These are phyloP conservation scores for Lycodopsis pacificus DNA, from an alignment of 2,797 vertebrate genomes.

Conservation along the genomic window DNA sequence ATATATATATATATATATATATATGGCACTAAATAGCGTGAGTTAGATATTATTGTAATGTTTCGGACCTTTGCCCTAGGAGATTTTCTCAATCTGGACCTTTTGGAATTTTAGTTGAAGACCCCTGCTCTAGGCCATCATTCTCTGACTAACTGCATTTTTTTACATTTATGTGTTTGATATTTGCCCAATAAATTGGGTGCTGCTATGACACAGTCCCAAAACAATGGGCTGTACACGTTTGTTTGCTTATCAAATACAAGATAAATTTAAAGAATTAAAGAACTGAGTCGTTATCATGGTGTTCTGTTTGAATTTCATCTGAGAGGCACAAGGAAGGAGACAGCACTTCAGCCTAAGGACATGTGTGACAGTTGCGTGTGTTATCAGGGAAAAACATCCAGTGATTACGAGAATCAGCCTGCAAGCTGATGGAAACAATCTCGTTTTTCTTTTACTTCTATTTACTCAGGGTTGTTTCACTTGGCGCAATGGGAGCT, in stretches of 20 bases:
- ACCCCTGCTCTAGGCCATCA: background rate
- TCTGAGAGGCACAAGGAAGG: background rate
- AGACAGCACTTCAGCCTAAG: background rate
- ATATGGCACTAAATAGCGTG: no score
- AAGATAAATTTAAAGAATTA: slow-evolving; percentile 9
- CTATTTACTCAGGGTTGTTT: slow-evolving; percentile 18
- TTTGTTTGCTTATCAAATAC: slow-evolving; percentile 27
- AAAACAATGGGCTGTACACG: background rate
- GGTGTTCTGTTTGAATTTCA: background rate
- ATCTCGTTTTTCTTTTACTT: background rate
- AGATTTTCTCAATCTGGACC: no score
- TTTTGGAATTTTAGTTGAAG: no score
- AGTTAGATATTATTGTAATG: no score
- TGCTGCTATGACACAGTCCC: background rate
- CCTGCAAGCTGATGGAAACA: background rate
- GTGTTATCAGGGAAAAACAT: slow-evolving; percentile 20
- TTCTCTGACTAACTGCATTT: background rate
- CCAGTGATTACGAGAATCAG: background rate
- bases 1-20: no score
- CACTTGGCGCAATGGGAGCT: background rate
- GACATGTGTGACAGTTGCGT: background rate
- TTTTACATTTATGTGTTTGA: background rate
- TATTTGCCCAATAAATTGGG: background rate
- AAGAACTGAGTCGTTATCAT: background rate
- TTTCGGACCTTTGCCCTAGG: no score